phyloP scores from a whole-genome alignment of 2,888 invertebrate genomes.

The Lypha dubia region DNA sequence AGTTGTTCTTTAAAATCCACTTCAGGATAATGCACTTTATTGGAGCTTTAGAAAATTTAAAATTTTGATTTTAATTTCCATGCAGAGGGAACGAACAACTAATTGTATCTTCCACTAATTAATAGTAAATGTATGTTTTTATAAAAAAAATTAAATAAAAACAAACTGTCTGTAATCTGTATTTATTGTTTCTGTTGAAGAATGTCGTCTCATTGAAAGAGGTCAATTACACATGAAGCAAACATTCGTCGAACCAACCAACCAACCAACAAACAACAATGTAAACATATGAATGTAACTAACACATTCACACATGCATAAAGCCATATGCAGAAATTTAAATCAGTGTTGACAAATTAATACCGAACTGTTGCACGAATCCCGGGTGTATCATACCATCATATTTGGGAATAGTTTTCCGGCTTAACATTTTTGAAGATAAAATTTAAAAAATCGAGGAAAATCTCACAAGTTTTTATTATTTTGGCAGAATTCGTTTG shows the following conservation, averaged over 20 bases:
- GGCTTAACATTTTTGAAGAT: too few species aligned
- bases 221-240: constrained; percentile 78
- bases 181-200: constrained; percentile 60
- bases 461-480: too few species aligned
- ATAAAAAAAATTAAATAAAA: constrained; percentile 26
- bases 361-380: too few species aligned
- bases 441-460: too few species aligned
- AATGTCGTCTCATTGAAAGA: constrained; percentile 80
- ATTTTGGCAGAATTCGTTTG: too few species aligned
- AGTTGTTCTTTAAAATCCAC: too few species aligned
- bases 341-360: neutral
- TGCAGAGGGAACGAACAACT: neutral
- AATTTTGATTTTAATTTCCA: neutral
- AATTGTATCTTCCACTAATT: neutral
- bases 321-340: neutral
- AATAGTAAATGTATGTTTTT: constrained; percentile 22
- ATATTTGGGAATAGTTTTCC: too few species aligned
- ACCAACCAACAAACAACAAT: constrained; percentile 18
- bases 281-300: constrained; percentile 26
- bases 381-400: too few species aligned
- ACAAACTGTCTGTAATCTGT: constrained; percentile 58
- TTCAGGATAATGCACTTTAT: too few species aligned
- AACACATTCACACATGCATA: neutral
- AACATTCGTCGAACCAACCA: constrained; percentile 23
- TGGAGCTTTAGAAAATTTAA: neutral